These are phyloP conservation scores for Alosa alosa DNA, from an alignment of 2,113 vertebrate genomes.

Conservation along the genomic window DNA sequence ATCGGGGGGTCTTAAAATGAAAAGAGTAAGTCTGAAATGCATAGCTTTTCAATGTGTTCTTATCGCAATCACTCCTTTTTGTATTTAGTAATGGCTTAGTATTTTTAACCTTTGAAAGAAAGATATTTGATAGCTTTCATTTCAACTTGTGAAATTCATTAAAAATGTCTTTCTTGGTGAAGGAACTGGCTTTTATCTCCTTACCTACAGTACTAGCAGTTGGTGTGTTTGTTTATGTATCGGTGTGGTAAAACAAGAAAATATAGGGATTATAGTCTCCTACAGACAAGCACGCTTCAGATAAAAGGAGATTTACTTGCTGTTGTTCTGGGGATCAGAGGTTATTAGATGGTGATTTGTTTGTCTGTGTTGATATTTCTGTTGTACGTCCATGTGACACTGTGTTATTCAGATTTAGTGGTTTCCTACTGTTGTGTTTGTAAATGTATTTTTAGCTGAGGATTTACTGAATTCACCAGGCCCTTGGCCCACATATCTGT, in stretches of 20 bases:
- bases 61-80: no score
- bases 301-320: neutral
- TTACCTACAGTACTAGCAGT: neutral
- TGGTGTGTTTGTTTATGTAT: conserved; percentile 2
- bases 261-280: neutral
- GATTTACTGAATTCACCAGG: neutral
- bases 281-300: neutral
- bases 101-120: no score
- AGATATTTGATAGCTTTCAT: no score
- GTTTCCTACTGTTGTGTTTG: neutral
- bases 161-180: neutral
- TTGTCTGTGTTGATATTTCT: neutral
- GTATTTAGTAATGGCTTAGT: no score
- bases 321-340: neutral
- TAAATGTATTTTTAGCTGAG: neutral
- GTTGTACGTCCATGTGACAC: neutral
- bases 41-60: no score
- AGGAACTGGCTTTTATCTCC: neutral
- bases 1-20: no score
- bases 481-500: neutral
- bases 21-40: no score
- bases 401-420: neutral
- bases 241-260: neutral
- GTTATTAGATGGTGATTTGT: neutral
- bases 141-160: neutral